A percentile compares a stretch with the other conserved stretches of the same genome.
Evolutionary conservation across 2,797 vertebrate genomes (phyloP).

Genomic region (Amniataba percoides): DNA sequence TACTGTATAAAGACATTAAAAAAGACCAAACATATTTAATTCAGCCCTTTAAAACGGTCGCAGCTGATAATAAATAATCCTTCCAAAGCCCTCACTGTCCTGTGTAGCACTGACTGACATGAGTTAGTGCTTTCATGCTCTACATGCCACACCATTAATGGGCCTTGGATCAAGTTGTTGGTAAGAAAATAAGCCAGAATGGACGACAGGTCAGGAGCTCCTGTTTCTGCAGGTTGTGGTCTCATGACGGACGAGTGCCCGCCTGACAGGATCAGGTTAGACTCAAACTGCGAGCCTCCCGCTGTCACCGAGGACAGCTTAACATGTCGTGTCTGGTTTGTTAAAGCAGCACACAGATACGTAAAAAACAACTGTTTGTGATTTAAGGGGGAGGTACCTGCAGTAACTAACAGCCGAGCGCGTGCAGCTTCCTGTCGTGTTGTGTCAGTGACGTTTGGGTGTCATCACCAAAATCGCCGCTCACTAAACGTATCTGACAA

Average conservation of each 20-base stretch:
- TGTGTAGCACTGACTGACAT: constrained; percentile 48
- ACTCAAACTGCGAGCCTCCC: not conserved
- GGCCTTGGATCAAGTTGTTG: constrained; percentile 46
- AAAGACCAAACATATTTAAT: not conserved
- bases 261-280: not conserved
- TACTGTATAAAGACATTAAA: constrained; percentile 33
- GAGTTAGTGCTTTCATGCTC: constrained; percentile 39
- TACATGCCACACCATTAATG: constrained; percentile 57
- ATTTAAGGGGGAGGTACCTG: not conserved
- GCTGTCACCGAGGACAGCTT: not conserved
- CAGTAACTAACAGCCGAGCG: too few relatives aligned
- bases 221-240: constrained; percentile 45
- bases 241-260: constrained; percentile 3
- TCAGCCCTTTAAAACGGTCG: constrained; percentile 4
- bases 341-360: not conserved
- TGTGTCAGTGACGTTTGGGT: not conserved
- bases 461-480: not conserved
- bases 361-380: not conserved
- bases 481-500: not conserved
- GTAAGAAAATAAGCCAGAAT: constrained; percentile 33
- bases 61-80: constrained; percentile 49
- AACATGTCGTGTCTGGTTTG: not conserved
- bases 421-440: too few relatives aligned
- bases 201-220: constrained; percentile 31
- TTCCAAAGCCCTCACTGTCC: constrained; percentile 13